Evolutionary conservation across 2,888 invertebrate genomes (phyloP).

Genomic region (Perdita meconis): DNA sequence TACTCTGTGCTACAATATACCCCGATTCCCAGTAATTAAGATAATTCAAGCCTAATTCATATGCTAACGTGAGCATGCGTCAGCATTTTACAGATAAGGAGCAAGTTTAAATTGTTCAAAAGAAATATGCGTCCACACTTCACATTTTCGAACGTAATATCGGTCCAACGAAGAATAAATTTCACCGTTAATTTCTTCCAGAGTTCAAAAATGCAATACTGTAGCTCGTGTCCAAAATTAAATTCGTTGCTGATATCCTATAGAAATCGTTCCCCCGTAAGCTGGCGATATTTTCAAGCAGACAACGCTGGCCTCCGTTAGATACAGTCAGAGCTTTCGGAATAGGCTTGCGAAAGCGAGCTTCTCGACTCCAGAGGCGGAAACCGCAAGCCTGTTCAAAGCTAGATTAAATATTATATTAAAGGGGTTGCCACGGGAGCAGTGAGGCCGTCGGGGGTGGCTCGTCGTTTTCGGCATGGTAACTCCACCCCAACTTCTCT

Average conservation of each 20-base stretch:
- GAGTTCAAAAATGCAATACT: background rate
- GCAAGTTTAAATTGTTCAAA: no score
- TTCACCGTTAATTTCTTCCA: background rate
- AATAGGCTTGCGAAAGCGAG: constrained; percentile 76
- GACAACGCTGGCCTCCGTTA: constrained; percentile 54
- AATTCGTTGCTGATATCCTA: constrained; percentile 38
- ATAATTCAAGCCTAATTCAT: no score
- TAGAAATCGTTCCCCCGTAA: constrained; percentile 38
- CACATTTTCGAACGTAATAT: no score
- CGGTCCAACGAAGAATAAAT: no score
- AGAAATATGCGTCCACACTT: no score
- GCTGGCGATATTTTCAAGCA: constrained; percentile 71
- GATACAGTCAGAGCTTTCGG: constrained; percentile 62
- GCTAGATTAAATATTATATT: constrained; percentile 85
- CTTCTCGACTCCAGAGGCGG: constrained; percentile 80
- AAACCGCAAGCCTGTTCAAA: constrained; percentile 84
- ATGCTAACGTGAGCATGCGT: no score
- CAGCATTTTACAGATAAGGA: no score
- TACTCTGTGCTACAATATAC: no score
- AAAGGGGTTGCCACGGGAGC: constrained; percentile 83
- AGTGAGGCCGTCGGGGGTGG: constrained; percentile 72
- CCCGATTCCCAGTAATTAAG: no score
- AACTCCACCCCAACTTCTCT: constrained; percentile 44
- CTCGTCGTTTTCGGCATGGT: constrained; percentile 64
- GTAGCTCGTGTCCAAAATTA: constrained; percentile 29